Evolutionary conservation across 2,113 vertebrate species (phyloP).

Genomic region (Blennius ocellaris): DNA sequence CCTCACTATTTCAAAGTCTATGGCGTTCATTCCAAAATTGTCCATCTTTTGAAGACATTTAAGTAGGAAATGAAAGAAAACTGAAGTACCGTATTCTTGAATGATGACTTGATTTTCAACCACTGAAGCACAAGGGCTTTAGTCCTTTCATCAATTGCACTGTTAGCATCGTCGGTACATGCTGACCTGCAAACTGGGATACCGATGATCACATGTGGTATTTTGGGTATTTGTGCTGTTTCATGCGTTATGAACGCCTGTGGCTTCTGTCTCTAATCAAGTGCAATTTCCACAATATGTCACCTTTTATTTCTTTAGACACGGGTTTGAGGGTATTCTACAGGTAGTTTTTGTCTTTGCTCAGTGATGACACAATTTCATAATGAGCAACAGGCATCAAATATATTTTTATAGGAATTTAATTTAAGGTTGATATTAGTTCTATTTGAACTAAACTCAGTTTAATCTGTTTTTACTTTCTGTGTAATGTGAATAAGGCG

Average conservation of each 20-base stretch:
- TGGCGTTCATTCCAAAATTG: too few relatives aligned
- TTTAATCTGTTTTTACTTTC: constrained; percentile 17
- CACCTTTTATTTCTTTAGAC: neutral
- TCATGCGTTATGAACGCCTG: constrained; percentile 4
- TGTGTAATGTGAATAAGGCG: constrained; percentile 35
- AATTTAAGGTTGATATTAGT: too few relatives aligned
- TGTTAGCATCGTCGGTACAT: constrained; percentile 32
- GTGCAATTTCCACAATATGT: constrained; percentile 2
- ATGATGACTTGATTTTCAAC: neutral
- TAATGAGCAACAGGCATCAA: too few relatives aligned
- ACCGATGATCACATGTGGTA: constrained; percentile 29
- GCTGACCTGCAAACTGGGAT: constrained; percentile 8
- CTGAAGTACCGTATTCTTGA: neutral
- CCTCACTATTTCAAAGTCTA: too few relatives aligned
- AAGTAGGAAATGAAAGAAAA: too few relatives aligned
- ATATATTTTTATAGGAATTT: too few relatives aligned
- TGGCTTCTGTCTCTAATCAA: neutral
- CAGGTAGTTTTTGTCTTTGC: neutral
- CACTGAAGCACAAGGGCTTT: constrained; percentile 6
- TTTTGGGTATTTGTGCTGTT: neutral
- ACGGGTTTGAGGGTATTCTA: neutral
- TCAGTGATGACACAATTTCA: neutral
- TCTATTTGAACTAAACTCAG: constrained; percentile 2
- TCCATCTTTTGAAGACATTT: too few relatives aligned
- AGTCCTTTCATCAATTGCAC: constrained; percentile 18